Evolutionary conservation across 1,140 invertebrate genomes (phyloP), one percentile per base, ranked within the genome.

Genomic region (Protaetia brevitarsis): DNA sequence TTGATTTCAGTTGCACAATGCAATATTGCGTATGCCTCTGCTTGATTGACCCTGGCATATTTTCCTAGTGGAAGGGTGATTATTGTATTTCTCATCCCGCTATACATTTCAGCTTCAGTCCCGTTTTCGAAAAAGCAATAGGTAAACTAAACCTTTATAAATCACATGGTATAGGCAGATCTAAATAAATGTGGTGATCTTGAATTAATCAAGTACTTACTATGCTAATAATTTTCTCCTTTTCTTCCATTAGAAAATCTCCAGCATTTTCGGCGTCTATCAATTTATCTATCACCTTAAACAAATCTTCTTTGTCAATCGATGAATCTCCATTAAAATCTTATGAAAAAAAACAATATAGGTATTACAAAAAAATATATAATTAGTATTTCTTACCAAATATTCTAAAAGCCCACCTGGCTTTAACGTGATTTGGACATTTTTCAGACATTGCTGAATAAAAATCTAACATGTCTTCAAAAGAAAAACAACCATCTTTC

Each of bases 391-490:
- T 74, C 70, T 77, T 80, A 90, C 90, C 89, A 75, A 87, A 92
- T 65, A 93, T 86, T 76, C 81, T 82, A 74, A 92, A 92, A n/a
- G 89, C 89, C 85, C 91, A 92, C 6, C 79, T 77, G 8, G 89
- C 84, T 77, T 91, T 92, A 4, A 90, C 83, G 30, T 85, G 81
- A 11, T 82, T 72, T 0, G 89, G 89, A 67, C 89, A 89, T 65
- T 86, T 82, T 36, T 85, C 79, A 28, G 86, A 88, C 80, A 92
- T 88, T 2, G 86, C 88, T 1, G 89, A 90, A 68, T 84, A 89
- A 69, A 91, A 79, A 77, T 92, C 88, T n/a, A 92, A 72, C 41
- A 90, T 81, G 70, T 92, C 88, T 71, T 92, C 88, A 72, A 92
- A 91, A 0, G 87, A 86, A 71, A 92, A 84, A 71, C 82, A 81